Conservation (phyloP, 2,797 vertebrate genomes). For the Vespertilio murinus region DNA sequence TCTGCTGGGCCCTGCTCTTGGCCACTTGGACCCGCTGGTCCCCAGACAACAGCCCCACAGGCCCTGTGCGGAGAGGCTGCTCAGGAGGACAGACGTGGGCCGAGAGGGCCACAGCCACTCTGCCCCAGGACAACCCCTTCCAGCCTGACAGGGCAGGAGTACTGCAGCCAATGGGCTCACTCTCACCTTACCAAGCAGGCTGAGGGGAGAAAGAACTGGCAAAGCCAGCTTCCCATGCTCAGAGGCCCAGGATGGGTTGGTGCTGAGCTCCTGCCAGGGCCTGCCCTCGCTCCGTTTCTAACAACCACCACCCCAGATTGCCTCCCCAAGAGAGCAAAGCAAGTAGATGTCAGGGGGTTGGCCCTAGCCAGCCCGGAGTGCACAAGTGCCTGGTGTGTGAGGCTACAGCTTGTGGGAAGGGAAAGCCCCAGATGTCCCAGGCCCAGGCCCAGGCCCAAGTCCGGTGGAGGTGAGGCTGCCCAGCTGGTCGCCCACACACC, state of each 20-base stretch:
- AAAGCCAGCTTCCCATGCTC: neutral
- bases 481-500: slow-evolving; percentile 82
- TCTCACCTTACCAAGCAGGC: fast-evolving
- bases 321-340: neutral
- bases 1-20: slow-evolving; percentile 88
- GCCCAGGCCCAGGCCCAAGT: neutral
- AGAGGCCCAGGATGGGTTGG: neutral
- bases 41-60: slow-evolving; percentile 87
- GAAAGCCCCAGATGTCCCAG: too few species aligned
- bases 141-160: neutral
- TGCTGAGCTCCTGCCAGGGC: neutral
- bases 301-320: too few species aligned
- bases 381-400: neutral
- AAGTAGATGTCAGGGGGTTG: neutral
- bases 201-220: neutral
- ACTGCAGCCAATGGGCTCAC: too few species aligned
- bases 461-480: neutral
- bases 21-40: slow-evolving; percentile 92
- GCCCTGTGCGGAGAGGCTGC: slow-evolving; percentile 67
- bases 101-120: neutral
- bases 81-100: neutral
- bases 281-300: too few species aligned
- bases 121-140: neutral
- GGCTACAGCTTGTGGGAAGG: neutral
- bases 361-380: neutral